Evolutionary conservation across 2,113 vertebrate genomes (phyloP).

Genomic region (Rana temporaria): DNA sequence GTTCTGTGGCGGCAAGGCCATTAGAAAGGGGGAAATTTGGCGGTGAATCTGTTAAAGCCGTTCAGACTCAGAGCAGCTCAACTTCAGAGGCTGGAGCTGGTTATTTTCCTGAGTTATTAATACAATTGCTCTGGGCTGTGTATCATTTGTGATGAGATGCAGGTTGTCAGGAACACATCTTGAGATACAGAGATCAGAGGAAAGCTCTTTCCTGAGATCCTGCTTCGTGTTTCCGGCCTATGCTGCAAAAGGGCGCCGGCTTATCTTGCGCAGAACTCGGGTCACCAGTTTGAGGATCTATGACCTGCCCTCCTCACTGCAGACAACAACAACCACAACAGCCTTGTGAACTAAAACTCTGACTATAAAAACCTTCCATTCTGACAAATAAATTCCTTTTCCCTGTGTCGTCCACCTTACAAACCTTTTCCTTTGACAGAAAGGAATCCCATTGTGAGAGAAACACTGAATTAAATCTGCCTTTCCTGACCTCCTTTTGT

Average conservation of each 20-base stretch:
- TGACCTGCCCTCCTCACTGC: background rate
- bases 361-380: too few species aligned
- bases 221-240: conserved; percentile 21
- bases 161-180: conserved; percentile 35
- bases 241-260: background rate
- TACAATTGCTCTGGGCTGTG: conserved; percentile 33
- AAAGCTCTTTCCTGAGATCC: background rate
- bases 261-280: background rate
- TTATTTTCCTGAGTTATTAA: conserved; percentile 5
- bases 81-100: background rate
- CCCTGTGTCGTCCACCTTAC: too few species aligned
- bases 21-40: background rate
- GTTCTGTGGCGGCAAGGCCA: background rate
- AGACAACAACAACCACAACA: background rate
- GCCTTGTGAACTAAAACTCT: too few species aligned
- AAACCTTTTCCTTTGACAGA: too few species aligned
- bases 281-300: background rate
- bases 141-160: conserved; percentile 40
- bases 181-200: conserved; percentile 34
- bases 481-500: too few species aligned
- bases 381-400: too few species aligned
- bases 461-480: too few species aligned
- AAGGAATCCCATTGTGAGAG: too few species aligned
- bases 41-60: background rate
- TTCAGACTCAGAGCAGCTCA: background rate